Conservation (phyloP, 2,797 vertebrate species). For the Molothrus ater region DNA sequence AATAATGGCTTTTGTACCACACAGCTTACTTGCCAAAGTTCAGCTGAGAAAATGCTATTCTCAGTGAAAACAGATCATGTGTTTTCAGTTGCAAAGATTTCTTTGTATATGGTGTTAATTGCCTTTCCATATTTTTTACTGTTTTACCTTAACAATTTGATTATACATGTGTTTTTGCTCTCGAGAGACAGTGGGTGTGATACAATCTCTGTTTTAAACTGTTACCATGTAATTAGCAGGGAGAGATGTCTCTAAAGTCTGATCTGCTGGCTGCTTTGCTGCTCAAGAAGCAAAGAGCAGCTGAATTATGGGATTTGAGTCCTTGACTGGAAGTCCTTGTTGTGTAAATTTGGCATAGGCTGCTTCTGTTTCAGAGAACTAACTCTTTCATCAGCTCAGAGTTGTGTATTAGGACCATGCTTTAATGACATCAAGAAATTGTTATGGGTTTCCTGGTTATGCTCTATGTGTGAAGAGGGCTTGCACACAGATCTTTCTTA, state of each 20-base stretch:
- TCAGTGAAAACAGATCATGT: neutral
- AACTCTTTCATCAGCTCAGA: neutral
- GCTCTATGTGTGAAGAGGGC: neutral
- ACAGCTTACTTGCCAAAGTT: neutral
- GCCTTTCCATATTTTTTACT: neutral
- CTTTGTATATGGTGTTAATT: neutral
- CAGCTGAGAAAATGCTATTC: neutral
- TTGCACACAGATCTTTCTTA: neutral
- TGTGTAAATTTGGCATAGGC: neutral
- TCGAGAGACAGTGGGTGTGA: neutral
- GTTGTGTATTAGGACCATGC: neutral
- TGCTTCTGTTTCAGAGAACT: neutral
- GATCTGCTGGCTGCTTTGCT: neutral
- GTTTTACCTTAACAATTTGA: neutral
- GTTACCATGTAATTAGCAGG: neutral
- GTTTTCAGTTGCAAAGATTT: neutral
- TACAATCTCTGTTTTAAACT: neutral
- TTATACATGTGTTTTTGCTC: neutral
- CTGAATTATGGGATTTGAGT: neutral
- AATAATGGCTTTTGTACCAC: neutral
- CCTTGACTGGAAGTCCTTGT: neutral
- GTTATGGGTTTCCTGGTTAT: neutral
- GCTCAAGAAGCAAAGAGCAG: neutral
- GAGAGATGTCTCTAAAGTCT: neutral
- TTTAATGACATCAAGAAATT: neutral